Percentiles rank a stretch among this genome's conserved stretches.
phyloP scores from a whole-genome alignment of 2,797 vertebrate genomes.

The Intellagama lesueurii region DNA sequence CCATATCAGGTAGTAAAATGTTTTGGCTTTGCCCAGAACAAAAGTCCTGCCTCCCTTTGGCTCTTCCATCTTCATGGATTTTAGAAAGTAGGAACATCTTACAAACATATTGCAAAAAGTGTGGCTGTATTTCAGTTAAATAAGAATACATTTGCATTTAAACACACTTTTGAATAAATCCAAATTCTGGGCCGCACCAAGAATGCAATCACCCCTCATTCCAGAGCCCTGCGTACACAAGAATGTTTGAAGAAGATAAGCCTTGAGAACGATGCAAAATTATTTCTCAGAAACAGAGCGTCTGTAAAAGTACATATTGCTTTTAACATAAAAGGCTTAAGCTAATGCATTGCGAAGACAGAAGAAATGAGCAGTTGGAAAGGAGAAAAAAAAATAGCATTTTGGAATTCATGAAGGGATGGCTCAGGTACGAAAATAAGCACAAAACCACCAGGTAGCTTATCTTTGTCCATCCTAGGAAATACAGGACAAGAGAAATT shows the following conservation, averaged over 20 bases:
- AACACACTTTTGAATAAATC: conserved; percentile 50
- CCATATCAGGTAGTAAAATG: too few species aligned
- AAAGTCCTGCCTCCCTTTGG: neutral
- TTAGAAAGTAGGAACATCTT: conserved; percentile 45
- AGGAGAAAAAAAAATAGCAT: neutral
- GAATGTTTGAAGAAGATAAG: conserved; percentile 19
- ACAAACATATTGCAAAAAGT: conserved; percentile 27
- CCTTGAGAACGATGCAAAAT: neutral
- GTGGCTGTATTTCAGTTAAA: conserved; percentile 42
- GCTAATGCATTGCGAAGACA: neutral
- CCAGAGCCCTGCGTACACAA: conserved; percentile 13
- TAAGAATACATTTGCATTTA: conserved; percentile 46
- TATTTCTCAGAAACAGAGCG: neutral
- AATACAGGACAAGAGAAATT: neutral
- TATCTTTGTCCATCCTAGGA: neutral
- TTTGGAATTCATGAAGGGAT: neutral
- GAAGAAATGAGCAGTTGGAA: conserved; percentile 2
- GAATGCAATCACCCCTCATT: conserved; percentile 54
- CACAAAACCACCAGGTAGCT: neutral
- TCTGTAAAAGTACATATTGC: conserved; percentile 3
- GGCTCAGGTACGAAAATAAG: neutral
- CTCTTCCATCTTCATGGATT: conserved; percentile 14
- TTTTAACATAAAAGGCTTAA: neutral
- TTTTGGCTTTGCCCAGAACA: neutral
- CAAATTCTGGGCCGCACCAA: conserved; percentile 39